Percentiles rank a stretch among this genome's conserved stretches.
Conservation (phyloP, 1,140 invertebrate species). For the Lamellibrachia luymesi region DNA sequence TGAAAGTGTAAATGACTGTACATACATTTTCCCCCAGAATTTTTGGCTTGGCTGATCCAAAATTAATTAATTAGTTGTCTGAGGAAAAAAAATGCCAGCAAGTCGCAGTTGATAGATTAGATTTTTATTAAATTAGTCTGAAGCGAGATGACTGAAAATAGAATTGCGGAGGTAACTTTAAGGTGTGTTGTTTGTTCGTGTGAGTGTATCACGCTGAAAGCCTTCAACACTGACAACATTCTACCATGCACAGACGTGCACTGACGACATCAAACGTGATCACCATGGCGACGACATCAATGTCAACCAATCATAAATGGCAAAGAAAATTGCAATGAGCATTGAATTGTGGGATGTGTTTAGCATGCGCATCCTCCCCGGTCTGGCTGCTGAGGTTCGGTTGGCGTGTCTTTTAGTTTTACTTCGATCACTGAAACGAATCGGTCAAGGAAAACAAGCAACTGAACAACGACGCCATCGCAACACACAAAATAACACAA, state of each 20-base stretch:
- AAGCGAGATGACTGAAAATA: too few relatives aligned
- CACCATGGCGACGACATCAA: background rate
- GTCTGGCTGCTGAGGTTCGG: conserved; percentile 81
- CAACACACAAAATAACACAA: background rate
- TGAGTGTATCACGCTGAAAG: background rate
- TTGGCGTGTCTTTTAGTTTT: conserved; percentile 91
- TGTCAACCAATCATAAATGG: background rate
- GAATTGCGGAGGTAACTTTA: too few relatives aligned
- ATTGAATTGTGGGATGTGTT: background rate
- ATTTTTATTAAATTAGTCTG: too few relatives aligned
- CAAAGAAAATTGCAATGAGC: background rate
- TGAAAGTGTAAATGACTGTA: too few relatives aligned
- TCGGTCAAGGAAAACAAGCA: conserved; percentile 64
- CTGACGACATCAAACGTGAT: background rate
- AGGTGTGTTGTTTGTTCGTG: too few relatives aligned
- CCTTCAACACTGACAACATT: background rate
- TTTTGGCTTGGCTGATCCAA: too few relatives aligned
- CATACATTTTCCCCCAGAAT: too few relatives aligned
- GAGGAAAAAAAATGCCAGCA: too few relatives aligned
- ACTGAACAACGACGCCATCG: conserved; percentile 10
- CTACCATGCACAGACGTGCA: background rate
- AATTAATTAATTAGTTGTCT: too few relatives aligned
- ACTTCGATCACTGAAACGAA: conserved; percentile 89
- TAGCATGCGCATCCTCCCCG: conserved; percentile 84
- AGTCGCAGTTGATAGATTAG: too few relatives aligned